Base-by-base conservation (phyloP, 2,888 invertebrate genomes). In the Anorthoa munda region DNA sequence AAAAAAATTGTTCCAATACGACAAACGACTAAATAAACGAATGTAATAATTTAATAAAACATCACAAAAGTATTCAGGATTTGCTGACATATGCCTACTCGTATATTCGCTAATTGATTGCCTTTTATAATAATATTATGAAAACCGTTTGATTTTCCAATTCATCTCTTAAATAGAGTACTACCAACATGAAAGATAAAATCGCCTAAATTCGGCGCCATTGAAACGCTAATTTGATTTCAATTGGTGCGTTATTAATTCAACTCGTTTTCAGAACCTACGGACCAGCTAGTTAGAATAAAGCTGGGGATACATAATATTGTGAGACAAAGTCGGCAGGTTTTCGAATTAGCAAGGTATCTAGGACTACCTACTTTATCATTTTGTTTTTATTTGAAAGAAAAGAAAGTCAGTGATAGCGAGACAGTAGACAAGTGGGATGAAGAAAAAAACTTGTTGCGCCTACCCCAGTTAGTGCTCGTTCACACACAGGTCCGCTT, bases 181-280 rank as follows among this genome's bases (percentile, higher is more conserved):
- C 18, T 67, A 39, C 13, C 31, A 55, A 46, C 13, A 45, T 50
- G 21, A 45, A 21, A 17, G 26, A 39, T 39, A 60, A 48, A 51
- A 61, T 72, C 31, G 12, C 17, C 66, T 45, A 56, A 76, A 64
- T 64, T 65, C 58, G 3, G 1, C 48, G 17, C 67, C 60, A 69
- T 73, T 79, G 66, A 82, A 72, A 64, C 39, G 66, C 60, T 80
- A 83, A 85, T 84, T 84, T 75, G 73, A 66, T 75, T 76, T 76
- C 61, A 76, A 72, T 80, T 74, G 56, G 66, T 55, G 64, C 66
- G 71, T 75, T 65, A 60, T 65, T 67, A 71, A 66, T 79, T 73
- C 72, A 66, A 51, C 69, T 71, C 71, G 60, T 64, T 71, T 68
- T 50, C 66, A 68, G 39, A 39, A n/a, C 61, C 45, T 63, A 56